Base-by-base conservation (phyloP, 2,113 vertebrate species). In the Psettodes erumei region DNA sequence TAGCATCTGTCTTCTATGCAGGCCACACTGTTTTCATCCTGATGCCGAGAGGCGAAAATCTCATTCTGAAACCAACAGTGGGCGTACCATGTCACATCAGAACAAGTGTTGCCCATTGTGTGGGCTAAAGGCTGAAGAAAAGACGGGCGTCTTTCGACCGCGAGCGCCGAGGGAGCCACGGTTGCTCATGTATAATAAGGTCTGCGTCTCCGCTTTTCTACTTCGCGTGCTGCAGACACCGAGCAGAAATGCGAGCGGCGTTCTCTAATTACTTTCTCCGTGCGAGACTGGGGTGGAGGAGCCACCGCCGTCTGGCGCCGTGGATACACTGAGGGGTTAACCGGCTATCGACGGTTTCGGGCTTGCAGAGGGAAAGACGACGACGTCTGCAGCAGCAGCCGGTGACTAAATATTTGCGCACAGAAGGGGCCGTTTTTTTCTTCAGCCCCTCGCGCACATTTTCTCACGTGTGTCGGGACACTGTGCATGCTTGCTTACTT, bases 1-100 rank as follows among this genome's bases (percentile, higher is more conserved):
- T 99, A 99, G 94, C 98, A 99, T 87, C 98, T 96, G 88, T 99
- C 98, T 90, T 99, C 98, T 16, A 99, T 99, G 92, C 98, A 99
- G 89, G 98, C 98, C 71, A 99, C 97, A n/a, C 98, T 99, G 92
- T 99, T 99, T 85, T 99, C 98, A 37, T 99, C 98, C 92, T 99
- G 98, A 93, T 99, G 98, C 84, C 97, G 94, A 58, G 98, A 99
- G 6, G 98, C 98, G 69, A 99, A 99, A 86, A 99, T 98, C 94
- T 99, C 98, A 75, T 99, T 99, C 98, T 99, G 95, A 72, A 90
- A 90, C 54, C 45, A 37, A 81, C 77, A 90, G 81, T 43, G 69
- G 81, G 85, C 30, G 81, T 60, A 56, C 53, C 86, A 42, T 72
- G 40, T 88, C 87, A 91, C 87, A 71, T 85, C 79, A 47, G 45